phyloP scores from a whole-genome alignment of 2,888 invertebrate species.

The Diarsia mendica region DNA sequence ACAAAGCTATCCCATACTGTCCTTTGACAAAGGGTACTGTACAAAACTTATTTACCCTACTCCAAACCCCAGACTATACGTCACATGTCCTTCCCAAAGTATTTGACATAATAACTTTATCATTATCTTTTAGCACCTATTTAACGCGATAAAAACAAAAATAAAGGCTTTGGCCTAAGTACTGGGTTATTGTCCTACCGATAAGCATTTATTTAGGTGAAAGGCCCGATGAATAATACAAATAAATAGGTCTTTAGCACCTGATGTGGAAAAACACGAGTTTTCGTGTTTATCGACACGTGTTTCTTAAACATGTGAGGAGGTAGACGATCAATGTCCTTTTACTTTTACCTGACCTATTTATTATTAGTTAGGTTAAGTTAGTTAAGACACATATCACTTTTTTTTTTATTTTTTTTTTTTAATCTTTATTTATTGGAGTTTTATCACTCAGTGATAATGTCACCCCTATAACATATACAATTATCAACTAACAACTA shows the following conservation, averaged over 20 bases:
- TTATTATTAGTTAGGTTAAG: too few relatives aligned
- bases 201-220: constrained; percentile 30
- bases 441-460: too few relatives aligned
- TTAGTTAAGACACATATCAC: too few relatives aligned
- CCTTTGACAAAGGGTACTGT: neutral
- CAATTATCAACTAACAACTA: too few relatives aligned
- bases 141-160: constrained; percentile 13
- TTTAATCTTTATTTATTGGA: too few relatives aligned
- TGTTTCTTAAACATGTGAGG: neutral
- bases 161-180: neutral
- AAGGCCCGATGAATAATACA: constrained; percentile 8
- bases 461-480: too few relatives aligned
- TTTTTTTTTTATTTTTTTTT: too few relatives aligned
- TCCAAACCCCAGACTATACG: constrained; percentile 2
- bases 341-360: neutral
- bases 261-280: neutral
- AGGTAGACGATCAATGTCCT: neutral
- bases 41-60: neutral
- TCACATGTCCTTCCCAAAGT: constrained; percentile 16
- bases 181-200: constrained; percentile 30
- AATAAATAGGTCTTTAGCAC: constrained; percentile 30
- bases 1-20: neutral
- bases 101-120: constrained; percentile 50
- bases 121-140: constrained; percentile 23
- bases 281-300: neutral